phyloP scores from a whole-genome alignment of 1,140 invertebrate genomes.

The Leptopilina clavipes region DNA sequence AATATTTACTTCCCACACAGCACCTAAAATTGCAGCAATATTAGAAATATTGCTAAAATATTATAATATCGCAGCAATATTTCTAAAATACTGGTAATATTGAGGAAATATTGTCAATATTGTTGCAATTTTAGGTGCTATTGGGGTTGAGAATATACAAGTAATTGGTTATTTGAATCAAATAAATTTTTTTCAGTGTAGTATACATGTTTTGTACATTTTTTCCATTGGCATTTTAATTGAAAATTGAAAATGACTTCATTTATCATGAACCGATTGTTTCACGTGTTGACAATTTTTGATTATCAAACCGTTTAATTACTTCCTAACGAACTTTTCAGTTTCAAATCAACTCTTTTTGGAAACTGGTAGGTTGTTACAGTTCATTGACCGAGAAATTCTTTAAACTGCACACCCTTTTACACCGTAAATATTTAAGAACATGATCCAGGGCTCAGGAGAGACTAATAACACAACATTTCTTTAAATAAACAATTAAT shows the following conservation, averaged over 20 bases:
- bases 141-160: no score
- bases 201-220: no score
- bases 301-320: background rate
- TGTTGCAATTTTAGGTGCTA: no score
- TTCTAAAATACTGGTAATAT: no score
- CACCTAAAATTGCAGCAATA: no score
- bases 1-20: no score
- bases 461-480: slow-evolving; percentile 38
- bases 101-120: no score
- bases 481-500: background rate
- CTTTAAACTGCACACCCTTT: background rate
- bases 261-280: background rate
- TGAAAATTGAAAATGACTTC: background rate
- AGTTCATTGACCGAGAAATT: slow-evolving; percentile 5
- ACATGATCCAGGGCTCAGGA: slow-evolving; percentile 45
- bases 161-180: no score
- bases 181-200: no score
- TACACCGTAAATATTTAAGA: slow-evolving; percentile 35
- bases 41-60: no score
- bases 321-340: background rate
- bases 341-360: background rate
- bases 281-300: background rate
- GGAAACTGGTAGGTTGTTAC: background rate
- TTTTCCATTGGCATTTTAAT: background rate
- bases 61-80: no score